Evolutionary conservation across 1,140 invertebrate species (phyloP).

Genomic region (Ceratitis capitata): DNA sequence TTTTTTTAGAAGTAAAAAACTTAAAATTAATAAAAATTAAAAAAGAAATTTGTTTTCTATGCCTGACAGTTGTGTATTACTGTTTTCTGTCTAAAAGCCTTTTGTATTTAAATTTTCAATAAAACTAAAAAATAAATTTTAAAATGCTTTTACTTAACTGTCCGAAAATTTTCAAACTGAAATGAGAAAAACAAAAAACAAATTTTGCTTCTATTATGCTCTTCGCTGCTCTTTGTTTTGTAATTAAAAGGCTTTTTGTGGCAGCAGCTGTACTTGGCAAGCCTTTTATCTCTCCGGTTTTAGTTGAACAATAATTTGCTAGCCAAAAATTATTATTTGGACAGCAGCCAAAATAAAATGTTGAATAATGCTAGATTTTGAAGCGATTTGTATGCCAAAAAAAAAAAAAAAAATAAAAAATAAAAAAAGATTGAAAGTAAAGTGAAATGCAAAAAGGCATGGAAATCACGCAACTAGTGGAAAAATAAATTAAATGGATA

Average conservation of each 20-base stretch:
- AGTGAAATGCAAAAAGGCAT: neutral
- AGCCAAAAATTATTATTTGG: constrained; percentile 33
- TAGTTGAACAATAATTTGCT: neutral
- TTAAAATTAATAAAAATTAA: no score
- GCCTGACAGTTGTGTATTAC: no score
- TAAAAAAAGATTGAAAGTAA: no score
- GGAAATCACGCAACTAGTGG: no score
- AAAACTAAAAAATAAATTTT: neutral
- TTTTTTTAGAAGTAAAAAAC: no score
- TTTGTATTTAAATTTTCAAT: neutral
- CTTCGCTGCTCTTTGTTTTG: neutral
- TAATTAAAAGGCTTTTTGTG: constrained; percentile 18
- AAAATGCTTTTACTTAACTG: neutral
- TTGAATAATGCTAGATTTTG: neutral
- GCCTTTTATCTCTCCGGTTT: constrained; percentile 27
- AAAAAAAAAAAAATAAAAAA: no score
- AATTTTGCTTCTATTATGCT: neutral
- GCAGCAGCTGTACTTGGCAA: constrained; percentile 17
- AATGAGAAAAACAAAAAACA: neutral
- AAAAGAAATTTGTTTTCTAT: no score
- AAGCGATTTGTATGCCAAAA: no score
- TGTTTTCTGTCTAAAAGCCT: neutral
- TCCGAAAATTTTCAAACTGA: constrained; percentile 1
- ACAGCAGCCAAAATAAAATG: neutral
- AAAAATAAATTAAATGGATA: neutral